phyloP scores from a whole-genome alignment of 1,140 invertebrate genomes.

The Yoshiicerus persimilis region DNA sequence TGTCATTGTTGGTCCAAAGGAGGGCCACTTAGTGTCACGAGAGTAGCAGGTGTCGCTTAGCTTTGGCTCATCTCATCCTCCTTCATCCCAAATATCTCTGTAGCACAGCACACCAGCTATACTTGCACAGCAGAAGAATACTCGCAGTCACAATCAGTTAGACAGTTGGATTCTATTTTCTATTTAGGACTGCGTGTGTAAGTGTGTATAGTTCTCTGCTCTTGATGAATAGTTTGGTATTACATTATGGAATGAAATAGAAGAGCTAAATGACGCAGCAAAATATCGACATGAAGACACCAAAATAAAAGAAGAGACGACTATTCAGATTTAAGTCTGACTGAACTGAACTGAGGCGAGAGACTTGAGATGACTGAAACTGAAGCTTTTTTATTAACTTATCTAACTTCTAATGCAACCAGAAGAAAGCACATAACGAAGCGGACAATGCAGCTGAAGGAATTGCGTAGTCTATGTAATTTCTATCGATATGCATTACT shows the following conservation, averaged over 20 bases:
- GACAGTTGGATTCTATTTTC: neutral
- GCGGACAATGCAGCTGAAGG: neutral
- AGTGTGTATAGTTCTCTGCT: neutral
- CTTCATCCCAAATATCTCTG: neutral
- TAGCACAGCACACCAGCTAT: neutral
- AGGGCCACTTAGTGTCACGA: conserved; percentile 28
- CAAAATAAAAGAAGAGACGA: conserved; percentile 10
- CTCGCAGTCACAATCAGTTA: neutral
- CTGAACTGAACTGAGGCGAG: neutral
- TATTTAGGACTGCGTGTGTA: neutral
- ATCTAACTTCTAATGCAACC: neutral
- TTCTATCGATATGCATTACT: neutral
- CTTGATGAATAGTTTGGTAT: neutral
- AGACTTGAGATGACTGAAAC: neutral
- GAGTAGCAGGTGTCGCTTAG: conserved; percentile 23
- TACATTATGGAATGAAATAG: neutral
- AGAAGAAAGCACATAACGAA: neutral
- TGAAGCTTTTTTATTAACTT: neutral
- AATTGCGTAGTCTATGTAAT: neutral
- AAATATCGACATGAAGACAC: conserved; percentile 20
- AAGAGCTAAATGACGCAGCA: conserved; percentile 7
- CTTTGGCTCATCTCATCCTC: neutral
- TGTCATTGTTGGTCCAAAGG: conserved; percentile 21
- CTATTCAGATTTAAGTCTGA: neutral
- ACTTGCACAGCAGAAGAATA: neutral